Conservation (phyloP, 1,140 invertebrate genomes). For the Drosophila mayri region DNA sequence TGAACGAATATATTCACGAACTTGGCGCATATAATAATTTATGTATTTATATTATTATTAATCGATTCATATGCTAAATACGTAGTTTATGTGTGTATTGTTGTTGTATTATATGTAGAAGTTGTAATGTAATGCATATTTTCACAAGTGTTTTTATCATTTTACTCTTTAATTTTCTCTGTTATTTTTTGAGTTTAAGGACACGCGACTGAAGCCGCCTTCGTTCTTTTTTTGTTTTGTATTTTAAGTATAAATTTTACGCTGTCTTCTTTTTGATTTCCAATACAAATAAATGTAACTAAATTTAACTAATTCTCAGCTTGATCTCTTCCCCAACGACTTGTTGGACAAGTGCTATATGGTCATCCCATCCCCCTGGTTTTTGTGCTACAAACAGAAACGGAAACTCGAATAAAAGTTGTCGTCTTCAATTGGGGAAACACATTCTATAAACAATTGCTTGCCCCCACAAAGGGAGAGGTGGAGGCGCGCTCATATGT, state of each 20-base stretch:
- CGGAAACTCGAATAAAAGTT: constrained; percentile 51
- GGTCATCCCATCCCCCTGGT: constrained; percentile 29
- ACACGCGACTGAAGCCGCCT: constrained; percentile 46
- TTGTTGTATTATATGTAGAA: constrained; percentile 55
- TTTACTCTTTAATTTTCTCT: constrained; percentile 19
- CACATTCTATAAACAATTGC: constrained; percentile 63
- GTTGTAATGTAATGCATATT: constrained; percentile 76
- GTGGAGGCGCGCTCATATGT: constrained; percentile 59
- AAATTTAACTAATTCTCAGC: constrained; percentile 76
- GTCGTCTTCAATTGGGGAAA: constrained; percentile 15
- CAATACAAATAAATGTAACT: constrained; percentile 77
- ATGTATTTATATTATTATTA: constrained; percentile 61
- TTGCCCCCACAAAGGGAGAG: constrained; percentile 1
- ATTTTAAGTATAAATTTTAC: constrained; percentile 22
- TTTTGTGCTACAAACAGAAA: constrained; percentile 74
- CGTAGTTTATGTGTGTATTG: constrained; percentile 40
- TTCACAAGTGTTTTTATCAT: constrained; percentile 70
- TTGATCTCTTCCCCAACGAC: constrained; percentile 48
- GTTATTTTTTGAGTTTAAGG: constrained; percentile 51
- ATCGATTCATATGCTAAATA: constrained; percentile 71
- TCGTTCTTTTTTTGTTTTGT: constrained; percentile 20
- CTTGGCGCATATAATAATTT: constrained; percentile 68
- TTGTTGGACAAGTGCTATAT: constrained; percentile 71
- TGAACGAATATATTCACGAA: constrained; percentile 42
- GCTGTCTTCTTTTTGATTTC: constrained; percentile 57